phyloP scores from a whole-genome alignment of 2,113 vertebrate genomes.

The Himantopus leucocephalus region DNA sequence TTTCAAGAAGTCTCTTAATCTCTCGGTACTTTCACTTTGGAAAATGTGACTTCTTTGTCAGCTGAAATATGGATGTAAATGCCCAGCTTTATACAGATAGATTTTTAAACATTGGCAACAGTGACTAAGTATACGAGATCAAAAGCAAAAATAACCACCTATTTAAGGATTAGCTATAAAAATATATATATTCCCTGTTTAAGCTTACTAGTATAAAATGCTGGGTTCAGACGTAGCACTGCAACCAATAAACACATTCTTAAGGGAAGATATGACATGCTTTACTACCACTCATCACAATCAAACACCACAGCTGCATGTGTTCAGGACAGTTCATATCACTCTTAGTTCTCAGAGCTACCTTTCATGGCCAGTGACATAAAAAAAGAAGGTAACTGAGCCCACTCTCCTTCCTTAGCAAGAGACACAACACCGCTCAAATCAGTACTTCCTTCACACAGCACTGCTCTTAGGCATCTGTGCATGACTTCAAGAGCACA shows the following conservation, averaged over 20 bases:
- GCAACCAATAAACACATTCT: constrained; percentile 3
- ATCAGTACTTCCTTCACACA: neutral
- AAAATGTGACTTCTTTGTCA: neutral
- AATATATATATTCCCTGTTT: neutral
- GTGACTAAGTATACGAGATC: neutral
- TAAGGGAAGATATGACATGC: neutral
- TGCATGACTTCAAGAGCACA: neutral
- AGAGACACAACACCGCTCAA: neutral
- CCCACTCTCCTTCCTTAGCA: neutral
- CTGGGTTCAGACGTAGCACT: neutral
- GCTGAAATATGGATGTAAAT: neutral
- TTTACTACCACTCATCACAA: neutral
- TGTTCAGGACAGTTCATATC: neutral
- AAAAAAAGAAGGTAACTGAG: neutral
- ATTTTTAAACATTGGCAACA: neutral
- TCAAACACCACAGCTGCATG: neutral
- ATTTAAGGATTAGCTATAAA: neutral
- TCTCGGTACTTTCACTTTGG: neutral
- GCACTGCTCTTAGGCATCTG: neutral
- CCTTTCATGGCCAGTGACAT: neutral
- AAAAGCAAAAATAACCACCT: neutral
- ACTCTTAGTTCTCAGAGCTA: neutral
- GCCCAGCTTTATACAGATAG: neutral
- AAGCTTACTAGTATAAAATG: neutral
- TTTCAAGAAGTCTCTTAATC: neutral